Evolutionary conservation across 1,140 invertebrate genomes (phyloP).

Genomic region (Hermetia illucens): DNA sequence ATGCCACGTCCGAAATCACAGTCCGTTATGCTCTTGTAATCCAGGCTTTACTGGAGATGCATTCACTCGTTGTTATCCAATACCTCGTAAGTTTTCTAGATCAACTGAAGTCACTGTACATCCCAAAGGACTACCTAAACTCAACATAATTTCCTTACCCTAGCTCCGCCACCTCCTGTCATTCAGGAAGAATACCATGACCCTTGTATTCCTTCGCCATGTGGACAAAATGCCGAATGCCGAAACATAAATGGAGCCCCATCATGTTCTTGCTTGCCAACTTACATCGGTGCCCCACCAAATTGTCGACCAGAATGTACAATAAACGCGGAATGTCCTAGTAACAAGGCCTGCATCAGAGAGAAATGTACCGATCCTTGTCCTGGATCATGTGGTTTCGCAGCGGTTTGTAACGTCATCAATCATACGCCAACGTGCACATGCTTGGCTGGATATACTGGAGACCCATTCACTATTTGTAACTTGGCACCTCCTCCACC

Average conservation of each 20-base stretch:
- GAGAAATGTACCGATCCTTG: constrained; percentile 54
- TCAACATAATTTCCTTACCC: constrained; percentile 44
- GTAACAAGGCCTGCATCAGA: constrained; percentile 57
- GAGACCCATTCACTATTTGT: constrained; percentile 64
- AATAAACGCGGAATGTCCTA: constrained; percentile 60
- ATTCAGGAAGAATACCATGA: constrained; percentile 15
- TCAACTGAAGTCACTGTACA: constrained; percentile 36
- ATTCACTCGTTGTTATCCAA: constrained; percentile 40
- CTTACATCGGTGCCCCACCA: constrained; percentile 46
- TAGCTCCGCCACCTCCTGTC: too few relatives aligned
- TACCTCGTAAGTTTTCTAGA: constrained; percentile 32
- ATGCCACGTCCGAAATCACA: constrained; percentile 45
- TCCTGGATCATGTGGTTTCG: constrained; percentile 49
- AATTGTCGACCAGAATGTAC: constrained; percentile 64
- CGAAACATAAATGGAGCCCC: constrained; percentile 31
- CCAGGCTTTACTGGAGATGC: constrained; percentile 47
- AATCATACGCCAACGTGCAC: constrained; percentile 63
- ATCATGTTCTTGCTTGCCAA: constrained; percentile 38
- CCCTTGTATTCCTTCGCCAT: constrained; percentile 62
- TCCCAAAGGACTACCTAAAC: constrained; percentile 44
- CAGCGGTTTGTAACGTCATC: constrained; percentile 55
- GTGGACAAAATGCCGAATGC: constrained; percentile 39
- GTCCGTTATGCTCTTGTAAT: constrained; percentile 44
- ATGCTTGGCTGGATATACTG: constrained; percentile 60
- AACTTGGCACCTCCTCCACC: constrained; percentile 32